These are phyloP conservation scores for Neodiprion fabricii DNA, from an alignment of 1,140 invertebrate species.

Conservation along the genomic window DNA sequence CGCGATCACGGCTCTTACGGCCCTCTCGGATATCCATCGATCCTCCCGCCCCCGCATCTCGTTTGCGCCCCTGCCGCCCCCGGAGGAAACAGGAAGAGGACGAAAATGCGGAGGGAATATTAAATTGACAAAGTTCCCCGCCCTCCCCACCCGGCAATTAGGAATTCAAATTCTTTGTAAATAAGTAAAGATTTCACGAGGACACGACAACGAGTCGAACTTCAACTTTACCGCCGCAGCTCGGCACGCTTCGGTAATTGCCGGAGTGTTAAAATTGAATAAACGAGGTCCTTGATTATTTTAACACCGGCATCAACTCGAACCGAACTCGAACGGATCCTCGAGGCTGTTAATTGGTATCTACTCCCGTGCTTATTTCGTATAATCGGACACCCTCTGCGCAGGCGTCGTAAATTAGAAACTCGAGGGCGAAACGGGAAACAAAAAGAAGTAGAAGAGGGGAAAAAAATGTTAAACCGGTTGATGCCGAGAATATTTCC, in stretches of 20 bases:
- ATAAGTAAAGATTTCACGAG: constrained; percentile 1
- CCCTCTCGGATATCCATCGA: not conserved
- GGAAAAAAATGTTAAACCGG: too few relatives aligned
- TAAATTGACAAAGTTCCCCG: not conserved
- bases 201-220: not conserved
- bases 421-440: not conserved
- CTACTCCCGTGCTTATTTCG: not conserved
- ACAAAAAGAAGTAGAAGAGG: not conserved
- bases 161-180: not conserved
- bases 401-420: not conserved
- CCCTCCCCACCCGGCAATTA: not conserved
- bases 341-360: not conserved
- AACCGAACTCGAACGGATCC: not conserved
- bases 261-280: not conserved
- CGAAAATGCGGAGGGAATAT: constrained; percentile 2
- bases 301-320: not conserved
- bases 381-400: not conserved
- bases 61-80: not conserved
- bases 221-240: not conserved
- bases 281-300: not conserved
- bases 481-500: not conserved
- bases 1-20: not conserved
- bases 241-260: not conserved
- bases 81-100: not conserved
- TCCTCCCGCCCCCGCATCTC: not conserved